Conservation (phyloP, 2,797 vertebrate species). For the Tragopan temminckii region DNA sequence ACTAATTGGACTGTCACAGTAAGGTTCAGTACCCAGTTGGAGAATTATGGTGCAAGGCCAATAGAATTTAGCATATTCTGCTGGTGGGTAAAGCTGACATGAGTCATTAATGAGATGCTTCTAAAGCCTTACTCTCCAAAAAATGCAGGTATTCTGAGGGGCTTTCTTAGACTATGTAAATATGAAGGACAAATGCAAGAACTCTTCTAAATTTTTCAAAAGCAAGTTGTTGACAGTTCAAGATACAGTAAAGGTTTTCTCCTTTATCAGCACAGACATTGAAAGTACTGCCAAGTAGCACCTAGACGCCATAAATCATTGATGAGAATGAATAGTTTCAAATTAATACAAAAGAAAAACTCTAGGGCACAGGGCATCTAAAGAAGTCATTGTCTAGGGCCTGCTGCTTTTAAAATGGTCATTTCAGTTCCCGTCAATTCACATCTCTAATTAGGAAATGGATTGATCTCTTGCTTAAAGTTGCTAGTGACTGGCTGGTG, state of each 20-base stretch:
- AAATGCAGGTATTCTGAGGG: not conserved
- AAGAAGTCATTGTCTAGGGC: not conserved
- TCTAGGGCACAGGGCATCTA: not conserved
- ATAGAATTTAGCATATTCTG: not conserved
- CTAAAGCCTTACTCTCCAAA: not conserved
- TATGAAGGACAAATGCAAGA: slow-evolving; percentile 8
- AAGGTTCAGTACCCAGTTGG: not conserved
- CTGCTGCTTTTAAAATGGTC: not conserved
- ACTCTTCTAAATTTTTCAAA: not conserved
- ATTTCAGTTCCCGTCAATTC: slow-evolving; percentile 28
- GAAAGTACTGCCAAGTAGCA: not conserved
- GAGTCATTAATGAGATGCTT: not conserved
- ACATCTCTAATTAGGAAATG: slow-evolving; percentile 34
- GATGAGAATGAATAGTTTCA: not conserved
- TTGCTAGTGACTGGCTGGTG: not conserved
- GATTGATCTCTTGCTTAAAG: not conserved
- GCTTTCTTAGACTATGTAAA: not conserved
- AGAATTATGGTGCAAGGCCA: not conserved
- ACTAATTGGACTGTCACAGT: slow-evolving; percentile 4
- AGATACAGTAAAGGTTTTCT: not conserved
- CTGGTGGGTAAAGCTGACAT: not conserved
- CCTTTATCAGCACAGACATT: slow-evolving; percentile 9
- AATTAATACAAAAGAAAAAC: not conserved
- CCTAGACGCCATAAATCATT: slow-evolving; percentile 31
- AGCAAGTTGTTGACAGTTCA: slow-evolving; percentile 7